phyloP scores from a whole-genome alignment of 2,113 vertebrate species.

The Phrynosoma blainvillii region DNA sequence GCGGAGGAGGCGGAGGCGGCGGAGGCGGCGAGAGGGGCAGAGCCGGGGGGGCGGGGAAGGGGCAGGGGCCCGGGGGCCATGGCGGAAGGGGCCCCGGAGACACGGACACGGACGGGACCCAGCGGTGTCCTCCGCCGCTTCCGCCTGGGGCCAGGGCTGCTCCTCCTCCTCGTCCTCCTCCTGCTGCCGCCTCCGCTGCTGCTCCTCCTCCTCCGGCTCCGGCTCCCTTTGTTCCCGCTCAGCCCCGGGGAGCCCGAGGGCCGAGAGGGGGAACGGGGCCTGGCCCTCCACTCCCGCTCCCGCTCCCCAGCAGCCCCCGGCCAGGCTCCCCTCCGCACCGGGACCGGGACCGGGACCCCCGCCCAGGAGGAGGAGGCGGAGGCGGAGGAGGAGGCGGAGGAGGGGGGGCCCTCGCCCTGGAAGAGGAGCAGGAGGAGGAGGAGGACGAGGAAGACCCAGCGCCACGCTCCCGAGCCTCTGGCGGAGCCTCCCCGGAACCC shows the following conservation, averaged over 20 bases:
- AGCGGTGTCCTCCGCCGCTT: constrained; percentile 74
- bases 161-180: constrained; percentile 69
- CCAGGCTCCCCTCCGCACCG: too few species aligned
- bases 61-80: constrained; percentile 75
- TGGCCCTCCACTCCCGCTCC: not conserved
- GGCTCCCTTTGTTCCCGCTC: constrained; percentile 90
- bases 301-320: too few species aligned
- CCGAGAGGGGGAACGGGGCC: not conserved
- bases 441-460: too few species aligned
- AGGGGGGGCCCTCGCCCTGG: too few species aligned
- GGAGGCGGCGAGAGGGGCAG: constrained; percentile 73
- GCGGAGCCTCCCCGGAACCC: not conserved
- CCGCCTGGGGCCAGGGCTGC: constrained; percentile 75
- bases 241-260: constrained; percentile 77
- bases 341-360: too few species aligned
- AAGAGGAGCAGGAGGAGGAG: not conserved
- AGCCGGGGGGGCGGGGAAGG: constrained; percentile 83
- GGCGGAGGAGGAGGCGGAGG: too few species aligned
- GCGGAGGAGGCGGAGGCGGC: not conserved
- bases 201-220: constrained; percentile 72
- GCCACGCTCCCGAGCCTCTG: not conserved
- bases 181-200: constrained; percentile 64
- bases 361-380: too few species aligned
- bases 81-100: constrained; percentile 64
- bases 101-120: constrained; percentile 73